A percentile compares a stretch with the other conserved stretches of the same genome.
Conservation (phyloP, 1,140 invertebrate genomes). For the Anoplolepis gracilipes region DNA sequence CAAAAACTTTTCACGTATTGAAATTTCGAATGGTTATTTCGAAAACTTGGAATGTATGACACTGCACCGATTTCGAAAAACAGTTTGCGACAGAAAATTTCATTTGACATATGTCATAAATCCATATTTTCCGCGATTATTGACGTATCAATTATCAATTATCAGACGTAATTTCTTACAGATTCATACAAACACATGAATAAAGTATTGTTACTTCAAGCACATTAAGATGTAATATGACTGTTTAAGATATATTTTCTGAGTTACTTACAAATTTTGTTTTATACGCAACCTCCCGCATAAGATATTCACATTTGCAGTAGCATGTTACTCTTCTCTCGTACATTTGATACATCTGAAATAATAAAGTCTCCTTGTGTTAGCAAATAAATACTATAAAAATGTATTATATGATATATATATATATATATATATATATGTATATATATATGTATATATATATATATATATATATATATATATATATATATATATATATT, state of each 20-base stretch:
- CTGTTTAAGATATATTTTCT: slow-evolving; percentile 9
- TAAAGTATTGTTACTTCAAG: background rate
- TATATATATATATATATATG: background rate
- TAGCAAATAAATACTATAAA: slow-evolving; percentile 11
- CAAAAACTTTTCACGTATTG: slow-evolving; percentile 41
- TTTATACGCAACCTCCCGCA: background rate
- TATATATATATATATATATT: background rate
- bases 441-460: background rate
- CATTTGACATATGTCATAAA: slow-evolving; percentile 6
- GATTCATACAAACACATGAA: background rate
- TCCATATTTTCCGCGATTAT: background rate
- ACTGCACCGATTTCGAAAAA: background rate
- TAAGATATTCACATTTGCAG: background rate
- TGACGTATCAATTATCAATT: background rate
- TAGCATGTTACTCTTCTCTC: background rate
- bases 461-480: background rate
- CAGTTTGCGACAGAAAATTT: slow-evolving; percentile 10
- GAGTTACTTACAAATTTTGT: background rate
- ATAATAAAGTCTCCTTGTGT: background rate
- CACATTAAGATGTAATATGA: background rate
- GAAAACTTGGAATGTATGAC: background rate
- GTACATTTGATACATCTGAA: background rate
- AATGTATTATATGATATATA: slow-evolving; percentile 1
- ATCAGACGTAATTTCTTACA: background rate
- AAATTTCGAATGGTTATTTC: slow-evolving; percentile 18